phyloP scores from a whole-genome alignment of 2,797 vertebrate species.

The Miichthys miiuy region DNA sequence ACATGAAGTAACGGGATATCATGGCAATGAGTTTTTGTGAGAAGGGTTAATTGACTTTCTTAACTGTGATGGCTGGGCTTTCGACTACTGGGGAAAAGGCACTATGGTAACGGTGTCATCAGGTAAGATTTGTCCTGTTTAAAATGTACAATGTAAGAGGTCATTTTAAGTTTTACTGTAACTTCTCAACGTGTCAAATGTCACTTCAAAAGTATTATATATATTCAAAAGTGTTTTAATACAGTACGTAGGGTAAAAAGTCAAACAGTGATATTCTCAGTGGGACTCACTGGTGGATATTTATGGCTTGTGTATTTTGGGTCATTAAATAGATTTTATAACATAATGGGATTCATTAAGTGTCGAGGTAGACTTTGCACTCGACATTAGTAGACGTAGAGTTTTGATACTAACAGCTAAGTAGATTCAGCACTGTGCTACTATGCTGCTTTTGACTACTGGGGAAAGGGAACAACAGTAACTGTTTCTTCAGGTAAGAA shows the following conservation, averaged over 20 bases:
- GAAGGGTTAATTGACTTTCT: not conserved
- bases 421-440: constrained; percentile 25
- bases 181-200: not conserved
- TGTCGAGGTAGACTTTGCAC: not conserved
- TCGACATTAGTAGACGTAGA: not conserved
- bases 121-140: constrained; percentile 66
- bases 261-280: not conserved
- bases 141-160: not conserved
- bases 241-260: not conserved
- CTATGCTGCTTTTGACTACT: constrained; percentile 43
- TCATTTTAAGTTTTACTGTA: constrained; percentile 1
- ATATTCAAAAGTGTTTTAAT: not conserved
- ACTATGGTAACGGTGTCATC: constrained; percentile 76
- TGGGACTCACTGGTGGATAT: not conserved
- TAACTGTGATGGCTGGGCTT: constrained; percentile 63
- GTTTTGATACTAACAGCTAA: not conserved
- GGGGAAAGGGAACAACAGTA: constrained; percentile 57
- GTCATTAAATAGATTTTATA: not conserved
- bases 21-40: constrained; percentile 47
- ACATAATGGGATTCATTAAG: not conserved
- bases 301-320: not conserved
- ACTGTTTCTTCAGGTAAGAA: constrained; percentile 65
- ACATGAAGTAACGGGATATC: not conserved
- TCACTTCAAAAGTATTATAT: not conserved
- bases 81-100: constrained; percentile 80